phyloP scores from a whole-genome alignment of 2,888 invertebrate genomes.

The Cerastis rubricosa region DNA sequence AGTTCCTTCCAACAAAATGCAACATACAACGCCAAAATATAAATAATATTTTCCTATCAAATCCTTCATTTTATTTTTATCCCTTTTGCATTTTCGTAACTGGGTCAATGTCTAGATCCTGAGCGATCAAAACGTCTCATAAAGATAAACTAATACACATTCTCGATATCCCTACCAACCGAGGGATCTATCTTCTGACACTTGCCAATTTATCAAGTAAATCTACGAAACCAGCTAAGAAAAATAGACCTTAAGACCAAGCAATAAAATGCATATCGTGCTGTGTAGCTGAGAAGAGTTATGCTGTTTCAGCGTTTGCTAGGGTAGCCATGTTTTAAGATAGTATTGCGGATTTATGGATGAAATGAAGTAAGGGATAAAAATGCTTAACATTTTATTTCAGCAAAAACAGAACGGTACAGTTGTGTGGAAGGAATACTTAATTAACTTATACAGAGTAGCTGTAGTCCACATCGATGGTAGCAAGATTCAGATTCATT shows the following conservation, averaged over 20 bases:
- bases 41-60: conserved; percentile 22
- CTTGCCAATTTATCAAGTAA: conserved; percentile 52
- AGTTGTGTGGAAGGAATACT: neutral
- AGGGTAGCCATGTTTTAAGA: conserved; percentile 38
- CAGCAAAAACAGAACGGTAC: neutral
- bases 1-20: neutral
- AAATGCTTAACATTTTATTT: conserved; percentile 9
- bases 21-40: conserved; percentile 5
- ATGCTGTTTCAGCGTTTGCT: conserved; percentile 19
- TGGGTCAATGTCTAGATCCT: conserved; percentile 52
- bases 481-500: too few species aligned
- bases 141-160: conserved; percentile 60
- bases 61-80: conserved; percentile 23
- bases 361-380: conserved; percentile 2
- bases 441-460: neutral
- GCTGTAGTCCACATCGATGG: neutral
- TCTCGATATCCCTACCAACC: conserved; percentile 43
- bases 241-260: conserved; percentile 51
- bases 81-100: conserved; percentile 25
- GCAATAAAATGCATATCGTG: conserved; percentile 50
- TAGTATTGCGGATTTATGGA: conserved; percentile 17
- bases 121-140: conserved; percentile 51
- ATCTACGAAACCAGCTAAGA: conserved; percentile 18
- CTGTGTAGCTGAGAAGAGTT: conserved; percentile 4
- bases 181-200: conserved; percentile 42